Evolutionary conservation across 2,797 vertebrate species (phyloP), one percentile per base, ranked within the genome.

Genomic region (Chiloscyllium punctatum): DNA sequence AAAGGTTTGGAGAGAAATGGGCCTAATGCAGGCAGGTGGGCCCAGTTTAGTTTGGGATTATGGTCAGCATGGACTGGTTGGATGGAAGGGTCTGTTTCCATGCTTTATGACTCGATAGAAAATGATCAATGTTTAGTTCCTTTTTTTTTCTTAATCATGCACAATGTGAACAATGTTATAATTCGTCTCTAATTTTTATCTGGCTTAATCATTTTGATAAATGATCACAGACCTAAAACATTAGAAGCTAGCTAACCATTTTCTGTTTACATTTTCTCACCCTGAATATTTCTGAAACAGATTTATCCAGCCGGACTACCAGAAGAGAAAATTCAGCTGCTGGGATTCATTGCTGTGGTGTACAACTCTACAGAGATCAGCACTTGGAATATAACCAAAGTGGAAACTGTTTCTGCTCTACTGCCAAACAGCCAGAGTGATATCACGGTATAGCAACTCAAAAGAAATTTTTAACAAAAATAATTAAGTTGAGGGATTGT

Each of bases 311-410:
- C 42, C 37, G 95, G 94, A 23, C 21, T 96, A 13, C 77, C 95
- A 27, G 95, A 96, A 84, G 90, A 95, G 6, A 95, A 96, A 53
- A 96, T 96, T 66, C 72, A 86, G 66, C 87, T 96, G 33, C 57
- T 96, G 48, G 96, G 96, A 16, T 95, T 95, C 30, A 96, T 96
- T 82, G 94, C 95, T 71, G 95, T 27, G 7, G 68, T 94, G 53
- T 96, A 96, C 6, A 96, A 94, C 53, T 37, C 91, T 1, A 21
- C 95, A 13, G 96, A 96, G 42, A 96, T 96, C 33, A 77, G 66
- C 74, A 37, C 23, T 4, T 96, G 96, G 96, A 96, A 96, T 30
- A 96, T 96, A 15, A 96, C 96, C 66, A 27, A 53, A 37, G 66
- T 84, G 2, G 95, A 96, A 5, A 96, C 96, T 5, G 95, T 96